These are phyloP conservation scores for Chelon auratus DNA, from an alignment of 2,797 vertebrate genomes.

Conservation along the genomic window DNA sequence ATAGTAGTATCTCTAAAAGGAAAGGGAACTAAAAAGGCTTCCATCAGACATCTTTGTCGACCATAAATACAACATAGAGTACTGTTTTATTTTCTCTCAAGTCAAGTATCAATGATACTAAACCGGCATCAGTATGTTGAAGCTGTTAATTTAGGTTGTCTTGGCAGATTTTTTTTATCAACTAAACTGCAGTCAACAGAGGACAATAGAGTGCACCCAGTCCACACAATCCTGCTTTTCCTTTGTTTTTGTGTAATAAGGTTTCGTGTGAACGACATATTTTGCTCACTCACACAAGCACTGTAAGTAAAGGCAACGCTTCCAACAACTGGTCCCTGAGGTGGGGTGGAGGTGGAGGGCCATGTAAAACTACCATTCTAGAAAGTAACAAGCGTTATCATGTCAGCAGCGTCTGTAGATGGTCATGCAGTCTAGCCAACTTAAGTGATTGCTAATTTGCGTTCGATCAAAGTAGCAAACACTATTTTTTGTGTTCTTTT, in stretches of 20 bases:
- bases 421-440: conserved; percentile 13
- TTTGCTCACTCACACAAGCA: conserved; percentile 24
- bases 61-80: conserved; percentile 16
- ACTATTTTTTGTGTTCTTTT: neutral
- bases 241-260: conserved; percentile 39
- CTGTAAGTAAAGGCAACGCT: conserved; percentile 8
- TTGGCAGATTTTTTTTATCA: conserved; percentile 14
- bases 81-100: conserved; percentile 41
- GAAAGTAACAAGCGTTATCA: conserved; percentile 35
- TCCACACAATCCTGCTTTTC: conserved; percentile 28
- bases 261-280: conserved; percentile 41
- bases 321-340: conserved; percentile 26
- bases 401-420: conserved; percentile 23
- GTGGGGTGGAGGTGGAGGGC: neutral
- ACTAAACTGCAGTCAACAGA: conserved; percentile 17
- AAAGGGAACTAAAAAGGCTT: conserved; percentile 19
- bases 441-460: conserved; percentile 18
- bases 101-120: conserved; percentile 28
- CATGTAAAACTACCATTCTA: conserved; percentile 16
- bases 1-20: conserved; percentile 2
- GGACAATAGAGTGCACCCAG: conserved; percentile 25
- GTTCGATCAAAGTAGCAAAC: conserved; percentile 10
- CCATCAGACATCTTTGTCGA: conserved; percentile 23
- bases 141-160: conserved; percentile 48
- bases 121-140: conserved; percentile 10